These are phyloP conservation scores for Gnatocerus cornutus DNA, from an alignment of 2,888 invertebrate genomes.

Conservation along the genomic window DNA sequence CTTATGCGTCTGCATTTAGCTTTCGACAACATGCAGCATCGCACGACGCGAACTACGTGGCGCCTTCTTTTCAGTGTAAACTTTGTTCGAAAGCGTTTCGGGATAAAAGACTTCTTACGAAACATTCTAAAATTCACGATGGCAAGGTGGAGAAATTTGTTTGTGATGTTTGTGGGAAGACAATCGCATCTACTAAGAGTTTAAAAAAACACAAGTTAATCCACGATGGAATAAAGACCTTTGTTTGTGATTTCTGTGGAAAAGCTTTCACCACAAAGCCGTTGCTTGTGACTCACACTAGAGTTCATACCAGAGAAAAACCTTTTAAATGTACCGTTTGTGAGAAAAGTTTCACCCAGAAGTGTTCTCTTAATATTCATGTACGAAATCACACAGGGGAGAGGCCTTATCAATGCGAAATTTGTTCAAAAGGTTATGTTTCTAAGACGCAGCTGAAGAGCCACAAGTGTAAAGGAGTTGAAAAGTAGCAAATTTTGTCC, in stretches of 20 bases:
- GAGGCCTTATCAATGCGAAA: slow-evolving; percentile 8
- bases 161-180: slow-evolving; percentile 64
- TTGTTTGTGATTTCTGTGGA: slow-evolving; percentile 61
- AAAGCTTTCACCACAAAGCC: slow-evolving; percentile 56
- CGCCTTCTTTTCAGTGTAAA: too few species aligned
- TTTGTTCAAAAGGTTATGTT: neutral
- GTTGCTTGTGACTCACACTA: slow-evolving; percentile 10
- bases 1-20: too few species aligned
- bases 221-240: too few species aligned
- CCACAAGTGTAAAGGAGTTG: slow-evolving; percentile 7
- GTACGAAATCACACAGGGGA: slow-evolving; percentile 14
- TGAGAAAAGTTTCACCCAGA: slow-evolving; percentile 52
- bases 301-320: slow-evolving; percentile 72
- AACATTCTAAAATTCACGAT: too few species aligned
- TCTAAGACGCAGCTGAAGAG: neutral
- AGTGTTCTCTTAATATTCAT: slow-evolving; percentile 9
- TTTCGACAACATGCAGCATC: too few species aligned
- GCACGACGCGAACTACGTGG: too few species aligned
- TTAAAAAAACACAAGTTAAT: too few species aligned
- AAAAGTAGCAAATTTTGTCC: too few species aligned
- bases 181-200: too few species aligned
- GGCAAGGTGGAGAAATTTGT: slow-evolving; percentile 30
- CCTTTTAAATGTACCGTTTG: slow-evolving; percentile 59
- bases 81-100: too few species aligned
- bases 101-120: too few species aligned